phyloP scores from a whole-genome alignment of 2,113 vertebrate species.

The Oncorhynchus mykiss region DNA sequence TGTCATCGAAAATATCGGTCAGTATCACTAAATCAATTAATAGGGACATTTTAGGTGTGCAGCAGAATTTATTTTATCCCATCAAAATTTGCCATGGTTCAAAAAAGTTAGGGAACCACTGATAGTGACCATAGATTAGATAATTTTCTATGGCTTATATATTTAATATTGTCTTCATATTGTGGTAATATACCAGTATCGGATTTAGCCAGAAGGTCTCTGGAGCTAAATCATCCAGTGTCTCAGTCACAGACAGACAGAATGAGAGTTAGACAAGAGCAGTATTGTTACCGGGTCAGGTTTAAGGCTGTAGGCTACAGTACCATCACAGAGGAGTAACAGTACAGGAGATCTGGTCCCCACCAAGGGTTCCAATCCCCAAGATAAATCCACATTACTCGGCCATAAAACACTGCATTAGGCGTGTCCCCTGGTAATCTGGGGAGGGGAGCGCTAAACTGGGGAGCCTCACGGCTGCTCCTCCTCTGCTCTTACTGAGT shows the following conservation, averaged over 20 bases:
- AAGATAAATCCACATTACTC: conserved; percentile 56
- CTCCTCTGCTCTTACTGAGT: neutral
- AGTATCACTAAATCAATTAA: no score
- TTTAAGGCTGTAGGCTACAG: neutral
- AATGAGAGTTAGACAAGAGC: conserved; percentile 33
- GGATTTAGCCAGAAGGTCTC: neutral
- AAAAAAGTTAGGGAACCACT: no score
- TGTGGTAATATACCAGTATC: neutral
- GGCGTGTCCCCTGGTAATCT: conserved; percentile 45
- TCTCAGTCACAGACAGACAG: neutral
- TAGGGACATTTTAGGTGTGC: no score
- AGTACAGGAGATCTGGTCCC: neutral
- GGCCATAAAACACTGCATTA: conserved; percentile 66
- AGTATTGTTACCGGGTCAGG: conserved; percentile 53
- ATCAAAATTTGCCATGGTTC: no score
- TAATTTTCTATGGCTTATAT: no score
- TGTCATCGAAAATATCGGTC: no score
- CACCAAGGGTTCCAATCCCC: conserved; percentile 56
- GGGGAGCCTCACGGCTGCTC: neutral
- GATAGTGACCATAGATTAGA: no score
- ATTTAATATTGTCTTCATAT: neutral
- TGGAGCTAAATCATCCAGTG: neutral
- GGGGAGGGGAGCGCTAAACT: conserved; percentile 7
- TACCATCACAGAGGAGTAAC: no score
- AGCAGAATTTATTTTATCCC: no score